These are phyloP conservation scores for Prosapia bicincta DNA, from an alignment of 2,888 invertebrate genomes.

Conservation along the genomic window DNA sequence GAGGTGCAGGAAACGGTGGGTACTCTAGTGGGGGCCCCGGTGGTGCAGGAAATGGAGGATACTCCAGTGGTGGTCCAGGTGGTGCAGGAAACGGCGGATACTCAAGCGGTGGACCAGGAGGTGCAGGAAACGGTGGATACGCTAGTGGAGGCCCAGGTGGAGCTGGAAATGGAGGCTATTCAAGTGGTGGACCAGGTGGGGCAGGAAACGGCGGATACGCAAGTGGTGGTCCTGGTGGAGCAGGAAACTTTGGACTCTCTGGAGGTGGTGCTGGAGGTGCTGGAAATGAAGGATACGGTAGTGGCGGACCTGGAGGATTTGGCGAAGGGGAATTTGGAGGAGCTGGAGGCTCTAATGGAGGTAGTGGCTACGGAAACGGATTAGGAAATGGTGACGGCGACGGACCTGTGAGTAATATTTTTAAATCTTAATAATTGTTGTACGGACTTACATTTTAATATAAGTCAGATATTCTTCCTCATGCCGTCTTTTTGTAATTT, in stretches of 20 bases:
- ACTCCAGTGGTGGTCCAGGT: conserved; percentile 27
- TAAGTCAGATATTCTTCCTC: too few species aligned
- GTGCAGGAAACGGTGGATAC: conserved; percentile 8
- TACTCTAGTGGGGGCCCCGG: conserved; percentile 36
- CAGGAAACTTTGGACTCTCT: conserved; percentile 17
- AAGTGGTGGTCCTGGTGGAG: conserved; percentile 26
- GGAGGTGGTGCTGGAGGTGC: conserved; percentile 16
- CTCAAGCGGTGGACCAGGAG: conserved; percentile 22
- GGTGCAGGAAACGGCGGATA: conserved; percentile 23
- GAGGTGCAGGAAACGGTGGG: conserved; percentile 19
- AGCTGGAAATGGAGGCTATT: conserved; percentile 5
- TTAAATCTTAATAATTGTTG: too few species aligned
- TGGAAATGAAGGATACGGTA: conserved; percentile 18
- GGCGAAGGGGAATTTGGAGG: conserved; percentile 31
- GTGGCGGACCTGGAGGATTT: conserved; percentile 20
- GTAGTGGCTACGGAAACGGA: conserved; percentile 35
- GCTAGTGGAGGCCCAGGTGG: conserved; percentile 22
- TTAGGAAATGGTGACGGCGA: conserved; percentile 48
- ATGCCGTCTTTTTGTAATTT: too few species aligned
- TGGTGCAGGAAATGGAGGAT: conserved; percentile 20
- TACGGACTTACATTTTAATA: too few species aligned
- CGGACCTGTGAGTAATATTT: conserved; percentile 46
- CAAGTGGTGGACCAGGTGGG: conserved; percentile 22
- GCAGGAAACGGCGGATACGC: conserved; percentile 17
- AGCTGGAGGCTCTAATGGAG: conserved; percentile 23